Evolutionary conservation across 2,797 vertebrate species (phyloP).

Genomic region (Sciurus carolinensis): DNA sequence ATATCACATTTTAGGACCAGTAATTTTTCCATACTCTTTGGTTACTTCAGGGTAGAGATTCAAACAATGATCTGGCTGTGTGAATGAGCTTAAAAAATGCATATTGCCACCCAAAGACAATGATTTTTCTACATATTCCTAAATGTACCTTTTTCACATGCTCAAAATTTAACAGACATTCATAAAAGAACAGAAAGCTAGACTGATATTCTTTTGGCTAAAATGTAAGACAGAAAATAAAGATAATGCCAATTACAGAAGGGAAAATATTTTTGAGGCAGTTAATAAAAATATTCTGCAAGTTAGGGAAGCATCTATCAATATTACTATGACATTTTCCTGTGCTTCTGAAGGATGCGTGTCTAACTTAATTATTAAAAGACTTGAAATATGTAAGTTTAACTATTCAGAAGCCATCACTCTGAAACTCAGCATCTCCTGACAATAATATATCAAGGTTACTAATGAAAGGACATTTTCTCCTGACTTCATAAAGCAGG

Average conservation of each 20-base stretch:
- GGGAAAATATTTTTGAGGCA: constrained; percentile 40
- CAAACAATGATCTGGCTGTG: background rate
- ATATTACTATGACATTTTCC: constrained; percentile 4
- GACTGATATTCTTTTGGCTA: background rate
- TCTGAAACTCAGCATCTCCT: constrained; percentile 9
- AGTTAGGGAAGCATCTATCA: background rate
- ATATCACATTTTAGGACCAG: background rate
- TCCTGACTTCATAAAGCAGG: constrained; percentile 35
- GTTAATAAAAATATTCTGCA: constrained; percentile 56
- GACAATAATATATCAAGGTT: constrained; percentile 15
- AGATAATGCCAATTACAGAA: constrained; percentile 42
- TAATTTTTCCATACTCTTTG: background rate
- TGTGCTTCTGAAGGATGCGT: background rate
- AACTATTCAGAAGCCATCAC: constrained; percentile 34
- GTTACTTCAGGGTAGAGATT: background rate
- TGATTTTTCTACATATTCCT: background rate
- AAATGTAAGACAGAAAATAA: constrained; percentile 42
- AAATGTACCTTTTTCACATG: background rate
- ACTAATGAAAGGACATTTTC: constrained; percentile 36
- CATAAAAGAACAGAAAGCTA: background rate
- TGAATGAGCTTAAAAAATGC: background rate
- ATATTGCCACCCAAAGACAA: no score
- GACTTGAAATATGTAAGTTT: background rate
- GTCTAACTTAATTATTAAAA: constrained; percentile 34
- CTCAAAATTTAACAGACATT: background rate